Conservation (phyloP, 2,113 vertebrate genomes). For the Neoarius graeffei region DNA sequence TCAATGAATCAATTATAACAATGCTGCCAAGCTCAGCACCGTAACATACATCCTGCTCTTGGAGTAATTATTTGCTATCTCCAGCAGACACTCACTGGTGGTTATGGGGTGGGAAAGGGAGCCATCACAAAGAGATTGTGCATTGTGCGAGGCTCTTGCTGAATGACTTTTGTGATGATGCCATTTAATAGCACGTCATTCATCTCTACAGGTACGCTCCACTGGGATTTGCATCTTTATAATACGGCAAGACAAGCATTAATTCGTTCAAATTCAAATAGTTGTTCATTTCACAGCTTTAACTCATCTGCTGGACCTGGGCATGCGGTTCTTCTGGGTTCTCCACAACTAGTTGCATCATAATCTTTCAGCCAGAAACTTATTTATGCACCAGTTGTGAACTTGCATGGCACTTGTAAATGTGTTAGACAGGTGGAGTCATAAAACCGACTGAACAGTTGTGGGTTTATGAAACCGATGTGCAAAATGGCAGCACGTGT, state of each 20-base stretch:
- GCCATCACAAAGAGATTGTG: constrained; percentile 45
- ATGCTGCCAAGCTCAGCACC: constrained; percentile 40
- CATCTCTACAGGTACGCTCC: constrained; percentile 28
- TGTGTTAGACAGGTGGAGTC: constrained; percentile 27
- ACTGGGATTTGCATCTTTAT: constrained; percentile 40
- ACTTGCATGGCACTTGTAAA: constrained; percentile 29
- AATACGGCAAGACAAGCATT: constrained; percentile 16
- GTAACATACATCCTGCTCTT: constrained; percentile 30
- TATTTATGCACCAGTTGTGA: constrained; percentile 18
- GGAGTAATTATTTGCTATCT: constrained; percentile 54
- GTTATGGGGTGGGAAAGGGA: constrained; percentile 37
- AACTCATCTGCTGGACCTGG: background rate
- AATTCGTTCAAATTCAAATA: background rate
- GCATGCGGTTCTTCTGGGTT: background rate
- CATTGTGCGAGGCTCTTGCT: constrained; percentile 34
- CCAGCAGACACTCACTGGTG: constrained; percentile 37
- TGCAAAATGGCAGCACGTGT: background rate
- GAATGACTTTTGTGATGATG: constrained; percentile 37
- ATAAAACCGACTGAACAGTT: constrained; percentile 32
- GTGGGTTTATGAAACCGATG: constrained; percentile 24
- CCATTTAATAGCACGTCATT: constrained; percentile 39
- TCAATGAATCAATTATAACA: constrained; percentile 49
- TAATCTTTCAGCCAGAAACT: constrained; percentile 22
- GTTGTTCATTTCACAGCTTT: background rate
- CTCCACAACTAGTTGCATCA: background rate